phyloP scores from a whole-genome alignment of 2,113 vertebrate genomes.

The Oceanites oceanicus region DNA sequence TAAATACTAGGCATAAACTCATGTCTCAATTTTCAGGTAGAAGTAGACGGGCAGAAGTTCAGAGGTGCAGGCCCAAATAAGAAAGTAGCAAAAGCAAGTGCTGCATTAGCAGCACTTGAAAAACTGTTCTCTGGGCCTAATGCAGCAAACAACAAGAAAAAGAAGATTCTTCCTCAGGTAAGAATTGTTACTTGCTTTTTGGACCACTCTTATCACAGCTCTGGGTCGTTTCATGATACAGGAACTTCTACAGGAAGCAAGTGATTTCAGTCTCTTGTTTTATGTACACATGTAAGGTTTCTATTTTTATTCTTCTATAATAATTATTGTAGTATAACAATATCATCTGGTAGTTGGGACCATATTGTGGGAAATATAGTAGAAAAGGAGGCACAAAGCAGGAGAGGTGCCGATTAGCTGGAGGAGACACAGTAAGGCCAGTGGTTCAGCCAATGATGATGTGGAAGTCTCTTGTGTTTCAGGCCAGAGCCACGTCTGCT shows the following conservation, averaged over 20 bases:
- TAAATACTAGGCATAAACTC: neutral
- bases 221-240: neutral
- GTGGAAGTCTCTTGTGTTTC: neutral
- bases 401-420: neutral
- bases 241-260: neutral
- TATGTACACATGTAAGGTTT: neutral
- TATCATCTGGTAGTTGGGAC: neutral
- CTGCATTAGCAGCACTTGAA: slow-evolving; percentile 93
- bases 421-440: neutral
- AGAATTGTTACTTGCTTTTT: neutral
- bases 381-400: neutral
- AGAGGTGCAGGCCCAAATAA: slow-evolving; percentile 98
- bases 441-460: too few species aligned
- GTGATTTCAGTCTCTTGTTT: neutral
- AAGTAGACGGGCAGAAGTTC: slow-evolving; percentile 99
- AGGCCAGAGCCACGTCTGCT: neutral
- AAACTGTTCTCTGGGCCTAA: slow-evolving; percentile 98
- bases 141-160: slow-evolving; percentile 95
- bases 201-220: neutral
- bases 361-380: neutral
- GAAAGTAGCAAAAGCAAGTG: slow-evolving; percentile 99
- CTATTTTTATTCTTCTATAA: neutral
- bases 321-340: neutral
- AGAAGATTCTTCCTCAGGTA: slow-evolving; percentile 96
- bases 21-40: slow-evolving; percentile 83